Conservation (phyloP, 2,113 vertebrate genomes). For the Harpagus bidentatus region DNA sequence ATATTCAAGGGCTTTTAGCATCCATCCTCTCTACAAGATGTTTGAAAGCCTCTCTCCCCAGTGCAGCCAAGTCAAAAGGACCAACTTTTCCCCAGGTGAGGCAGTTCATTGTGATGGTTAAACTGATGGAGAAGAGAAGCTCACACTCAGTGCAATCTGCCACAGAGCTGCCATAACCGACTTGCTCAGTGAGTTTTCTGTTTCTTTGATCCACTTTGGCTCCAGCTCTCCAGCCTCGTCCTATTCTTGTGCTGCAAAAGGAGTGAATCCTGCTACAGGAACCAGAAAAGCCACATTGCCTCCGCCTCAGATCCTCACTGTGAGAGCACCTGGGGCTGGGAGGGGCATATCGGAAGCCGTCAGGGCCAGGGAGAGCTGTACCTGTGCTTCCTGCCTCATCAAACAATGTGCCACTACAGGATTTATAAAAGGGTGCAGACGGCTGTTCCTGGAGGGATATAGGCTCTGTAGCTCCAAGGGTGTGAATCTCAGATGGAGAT, state of each 20-base stretch:
- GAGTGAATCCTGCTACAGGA: neutral
- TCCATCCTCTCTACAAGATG: neutral
- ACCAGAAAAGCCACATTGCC: neutral
- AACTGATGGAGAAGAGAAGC: neutral
- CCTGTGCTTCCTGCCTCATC: neutral
- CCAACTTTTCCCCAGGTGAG: neutral
- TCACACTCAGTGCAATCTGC: neutral
- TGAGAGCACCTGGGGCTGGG: neutral
- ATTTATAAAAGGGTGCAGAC: neutral
- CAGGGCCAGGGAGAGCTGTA: neutral
- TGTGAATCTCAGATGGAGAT: neutral
- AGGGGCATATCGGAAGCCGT: neutral
- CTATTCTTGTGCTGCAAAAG: neutral
- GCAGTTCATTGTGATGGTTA: neutral
- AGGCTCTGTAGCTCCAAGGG: neutral
- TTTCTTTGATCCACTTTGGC: neutral
- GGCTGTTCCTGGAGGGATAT: neutral
- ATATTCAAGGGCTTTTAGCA: accelerated
- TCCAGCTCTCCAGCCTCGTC: neutral
- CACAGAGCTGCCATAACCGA: accelerated
- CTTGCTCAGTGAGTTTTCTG: neutral
- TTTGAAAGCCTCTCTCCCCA: neutral
- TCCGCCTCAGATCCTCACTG: neutral
- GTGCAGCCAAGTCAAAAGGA: neutral
- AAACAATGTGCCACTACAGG: neutral